phyloP scores from a whole-genome alignment of 23 tunicate genomes.

The Ascidia mentula region DNA sequence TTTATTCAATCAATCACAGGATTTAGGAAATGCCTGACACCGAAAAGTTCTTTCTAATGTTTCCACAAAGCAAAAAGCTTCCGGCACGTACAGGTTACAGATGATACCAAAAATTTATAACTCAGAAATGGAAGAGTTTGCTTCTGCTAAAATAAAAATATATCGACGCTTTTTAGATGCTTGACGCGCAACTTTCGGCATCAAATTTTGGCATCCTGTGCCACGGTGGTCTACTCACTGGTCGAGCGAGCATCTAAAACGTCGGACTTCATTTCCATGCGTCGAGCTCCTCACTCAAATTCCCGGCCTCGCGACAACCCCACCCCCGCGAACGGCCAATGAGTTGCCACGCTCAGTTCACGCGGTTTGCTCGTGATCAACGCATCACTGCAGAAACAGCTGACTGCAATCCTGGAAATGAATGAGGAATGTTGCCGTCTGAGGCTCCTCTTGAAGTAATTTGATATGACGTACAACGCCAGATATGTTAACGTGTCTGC shows the following conservation, averaged over 20 bases:
- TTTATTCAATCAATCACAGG: neutral
- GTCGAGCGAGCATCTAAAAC: neutral
- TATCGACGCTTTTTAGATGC: neutral
- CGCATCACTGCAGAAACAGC: slow-evolving; percentile 5
- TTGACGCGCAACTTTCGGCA: slow-evolving; percentile 1
- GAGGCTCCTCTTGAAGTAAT: no score
- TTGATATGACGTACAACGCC: no score
- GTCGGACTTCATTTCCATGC: neutral
- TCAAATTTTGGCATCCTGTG: neutral
- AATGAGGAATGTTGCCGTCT: no score
- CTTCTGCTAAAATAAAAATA: no score
- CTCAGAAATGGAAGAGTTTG: no score
- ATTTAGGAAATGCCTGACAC: no score
- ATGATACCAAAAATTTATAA: no score
- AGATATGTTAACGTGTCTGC: no score
- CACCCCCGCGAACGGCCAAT: neutral
- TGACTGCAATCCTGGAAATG: neutral
- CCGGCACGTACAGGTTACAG: no score
- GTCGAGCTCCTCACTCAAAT: neutral
- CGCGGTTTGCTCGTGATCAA: neutral
- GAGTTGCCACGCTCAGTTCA: neutral
- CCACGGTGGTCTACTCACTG: slow-evolving; percentile 4
- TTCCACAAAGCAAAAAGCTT: no score
- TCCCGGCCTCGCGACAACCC: neutral
- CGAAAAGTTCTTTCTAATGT: no score